Evolutionary conservation across 2,888 invertebrate genomes (phyloP).

Genomic region (Thysanoteuthis rhombus): DNA sequence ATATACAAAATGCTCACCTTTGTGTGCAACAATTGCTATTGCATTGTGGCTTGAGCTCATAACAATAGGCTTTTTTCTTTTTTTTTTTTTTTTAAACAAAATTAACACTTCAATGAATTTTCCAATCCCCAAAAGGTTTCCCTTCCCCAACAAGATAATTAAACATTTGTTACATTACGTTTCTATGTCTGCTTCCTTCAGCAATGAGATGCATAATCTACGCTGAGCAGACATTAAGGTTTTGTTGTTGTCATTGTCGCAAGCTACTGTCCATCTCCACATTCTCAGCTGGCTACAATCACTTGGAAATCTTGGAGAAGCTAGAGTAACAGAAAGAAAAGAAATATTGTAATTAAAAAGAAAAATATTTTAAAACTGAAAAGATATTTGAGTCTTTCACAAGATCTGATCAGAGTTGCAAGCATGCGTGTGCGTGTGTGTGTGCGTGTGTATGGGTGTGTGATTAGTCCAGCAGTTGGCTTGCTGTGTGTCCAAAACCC

Average conservation of each 20-base stretch:
- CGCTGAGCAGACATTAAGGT: not conserved
- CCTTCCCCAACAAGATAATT: not conserved
- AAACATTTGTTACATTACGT: not conserved
- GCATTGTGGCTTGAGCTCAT: not conserved
- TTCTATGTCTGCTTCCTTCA: not conserved
- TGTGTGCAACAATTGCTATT: not conserved
- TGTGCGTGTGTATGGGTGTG: not conserved
- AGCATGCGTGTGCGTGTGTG: too few species aligned
- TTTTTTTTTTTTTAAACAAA: not conserved
- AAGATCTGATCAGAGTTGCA: not conserved
- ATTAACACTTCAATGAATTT: not conserved
- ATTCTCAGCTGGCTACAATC: not conserved
- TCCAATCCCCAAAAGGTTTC: not conserved
- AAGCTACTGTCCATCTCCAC: not conserved
- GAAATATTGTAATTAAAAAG: not conserved
- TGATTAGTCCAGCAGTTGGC: constrained; percentile 12
- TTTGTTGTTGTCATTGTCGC: constrained; percentile 12
- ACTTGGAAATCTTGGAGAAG: not conserved
- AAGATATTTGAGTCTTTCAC: not conserved
- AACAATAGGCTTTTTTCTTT: not conserved
- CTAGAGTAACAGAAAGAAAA: not conserved
- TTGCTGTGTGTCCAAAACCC: not conserved
- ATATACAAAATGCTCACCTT: not conserved
- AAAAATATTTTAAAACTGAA: not conserved
- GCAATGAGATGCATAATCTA: not conserved